Conservation (phyloP, 2,888 invertebrate genomes). For the Sinelater perroti region DNA sequence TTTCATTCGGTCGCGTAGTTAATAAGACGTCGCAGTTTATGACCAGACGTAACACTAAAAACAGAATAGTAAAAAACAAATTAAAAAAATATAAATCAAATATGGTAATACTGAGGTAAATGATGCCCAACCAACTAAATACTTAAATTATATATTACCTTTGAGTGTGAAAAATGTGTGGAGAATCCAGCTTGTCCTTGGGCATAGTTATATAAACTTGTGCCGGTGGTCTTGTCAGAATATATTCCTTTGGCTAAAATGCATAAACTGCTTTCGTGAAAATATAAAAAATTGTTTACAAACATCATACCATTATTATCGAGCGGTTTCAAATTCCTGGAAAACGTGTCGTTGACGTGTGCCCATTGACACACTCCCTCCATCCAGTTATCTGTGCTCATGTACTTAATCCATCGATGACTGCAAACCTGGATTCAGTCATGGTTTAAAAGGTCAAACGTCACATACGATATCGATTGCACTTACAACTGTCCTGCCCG, state of each 20-base stretch:
- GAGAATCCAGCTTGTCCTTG: conserved; percentile 66
- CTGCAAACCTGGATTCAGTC: conserved; percentile 55
- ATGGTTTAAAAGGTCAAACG: conserved; percentile 4
- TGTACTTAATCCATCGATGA: conserved; percentile 55
- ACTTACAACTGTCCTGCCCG: conserved; percentile 51
- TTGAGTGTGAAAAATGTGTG: conserved; percentile 59
- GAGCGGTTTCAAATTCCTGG: conserved; percentile 44
- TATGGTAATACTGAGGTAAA: no score
- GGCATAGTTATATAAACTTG: conserved; percentile 60
- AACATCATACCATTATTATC: conserved; percentile 40
- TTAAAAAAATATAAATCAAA: no score
- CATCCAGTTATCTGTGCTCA: conserved; percentile 44
- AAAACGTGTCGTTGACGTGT: conserved; percentile 40
- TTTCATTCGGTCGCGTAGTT: no score
- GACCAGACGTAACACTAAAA: no score
- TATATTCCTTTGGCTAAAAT: no score
- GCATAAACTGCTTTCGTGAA: no score
- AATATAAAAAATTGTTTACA: no score
- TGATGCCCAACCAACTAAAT: no score
- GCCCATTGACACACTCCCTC: conserved; percentile 56
- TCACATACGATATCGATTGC: no score
- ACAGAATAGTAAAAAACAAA: no score
- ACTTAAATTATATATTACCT: conserved; percentile 40
- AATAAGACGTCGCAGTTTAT: no score
- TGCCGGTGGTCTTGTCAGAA: conserved; percentile 2